phyloP scores from a whole-genome alignment of 2,113 vertebrate genomes.

The Sterna hirundo region DNA sequence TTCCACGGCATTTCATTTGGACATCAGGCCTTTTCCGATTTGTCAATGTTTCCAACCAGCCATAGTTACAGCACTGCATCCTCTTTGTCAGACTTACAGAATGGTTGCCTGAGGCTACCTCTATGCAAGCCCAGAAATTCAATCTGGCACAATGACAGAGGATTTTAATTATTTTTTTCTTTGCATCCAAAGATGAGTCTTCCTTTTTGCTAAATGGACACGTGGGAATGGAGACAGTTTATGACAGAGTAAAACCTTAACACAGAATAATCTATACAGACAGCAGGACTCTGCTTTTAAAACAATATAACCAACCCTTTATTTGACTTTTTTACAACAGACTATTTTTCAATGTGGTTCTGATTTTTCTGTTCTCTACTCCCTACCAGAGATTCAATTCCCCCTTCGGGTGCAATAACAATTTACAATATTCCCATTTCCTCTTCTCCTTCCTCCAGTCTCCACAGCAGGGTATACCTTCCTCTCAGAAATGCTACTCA shows the following conservation, averaged over 20 bases:
- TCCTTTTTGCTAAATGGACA: neutral
- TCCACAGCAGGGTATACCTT: neutral
- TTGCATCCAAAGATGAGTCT: neutral
- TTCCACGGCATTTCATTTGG: neutral
- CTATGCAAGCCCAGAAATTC: neutral
- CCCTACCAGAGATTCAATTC: neutral
- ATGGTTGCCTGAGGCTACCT: neutral
- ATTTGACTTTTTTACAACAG: neutral
- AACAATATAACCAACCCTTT: neutral
- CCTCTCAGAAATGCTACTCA: neutral
- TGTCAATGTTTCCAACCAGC: slow-evolving; percentile 3
- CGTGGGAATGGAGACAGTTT: neutral
- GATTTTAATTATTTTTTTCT: neutral
- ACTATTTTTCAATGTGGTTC: neutral
- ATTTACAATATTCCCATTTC: neutral
- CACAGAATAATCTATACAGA: neutral
- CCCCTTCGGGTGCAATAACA: neutral
- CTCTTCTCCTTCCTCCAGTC: neutral
- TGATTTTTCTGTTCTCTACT: neutral
- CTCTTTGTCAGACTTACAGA: neutral
- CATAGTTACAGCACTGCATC: neutral
- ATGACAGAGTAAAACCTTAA: neutral
- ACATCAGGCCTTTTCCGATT: neutral
- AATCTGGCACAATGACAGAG: neutral
- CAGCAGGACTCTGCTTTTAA: neutral